Conservation (phyloP, 2,888 invertebrate species). For the Hirtodrosophila confusa region DNA sequence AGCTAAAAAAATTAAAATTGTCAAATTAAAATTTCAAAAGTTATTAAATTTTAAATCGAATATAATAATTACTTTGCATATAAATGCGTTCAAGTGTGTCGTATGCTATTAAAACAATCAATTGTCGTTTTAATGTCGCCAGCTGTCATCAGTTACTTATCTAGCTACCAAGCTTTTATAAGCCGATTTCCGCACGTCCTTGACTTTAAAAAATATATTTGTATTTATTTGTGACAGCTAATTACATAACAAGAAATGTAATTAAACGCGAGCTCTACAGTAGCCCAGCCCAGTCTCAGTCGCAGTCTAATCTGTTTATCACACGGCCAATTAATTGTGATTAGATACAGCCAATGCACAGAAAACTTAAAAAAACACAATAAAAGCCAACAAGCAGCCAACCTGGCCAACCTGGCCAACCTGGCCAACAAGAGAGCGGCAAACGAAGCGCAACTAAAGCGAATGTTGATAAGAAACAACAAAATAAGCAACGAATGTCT, state of each 20-base stretch:
- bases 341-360: conserved; percentile 55
- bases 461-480: conserved; percentile 49
- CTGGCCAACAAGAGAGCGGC: conserved; percentile 32
- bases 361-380: conserved; percentile 10
- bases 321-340: conserved; percentile 73
- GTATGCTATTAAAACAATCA: conserved; percentile 32
- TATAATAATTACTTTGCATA: conserved; percentile 17
- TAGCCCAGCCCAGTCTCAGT: conserved; percentile 8
- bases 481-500: conserved; percentile 35
- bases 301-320: conserved; percentile 67
- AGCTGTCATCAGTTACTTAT: conserved; percentile 36
- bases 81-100: conserved; percentile 1
- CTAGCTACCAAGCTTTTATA: conserved; percentile 29
- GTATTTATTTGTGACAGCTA: conserved; percentile 20
- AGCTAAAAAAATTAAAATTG: too few species aligned
- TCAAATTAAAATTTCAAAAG: not conserved
- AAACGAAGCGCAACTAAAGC: conserved; percentile 63
- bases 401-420: too few species aligned
- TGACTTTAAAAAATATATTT: conserved; percentile 50
- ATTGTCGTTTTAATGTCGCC: conserved; percentile 43
- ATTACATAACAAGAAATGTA: conserved; percentile 58
- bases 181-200: conserved; percentile 67
- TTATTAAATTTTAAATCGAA: not conserved
- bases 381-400: conserved; percentile 16
- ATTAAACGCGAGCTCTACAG: conserved; percentile 37